Conservation (phyloP, 2,113 vertebrate species). For the Rhinoptilus africanus region DNA sequence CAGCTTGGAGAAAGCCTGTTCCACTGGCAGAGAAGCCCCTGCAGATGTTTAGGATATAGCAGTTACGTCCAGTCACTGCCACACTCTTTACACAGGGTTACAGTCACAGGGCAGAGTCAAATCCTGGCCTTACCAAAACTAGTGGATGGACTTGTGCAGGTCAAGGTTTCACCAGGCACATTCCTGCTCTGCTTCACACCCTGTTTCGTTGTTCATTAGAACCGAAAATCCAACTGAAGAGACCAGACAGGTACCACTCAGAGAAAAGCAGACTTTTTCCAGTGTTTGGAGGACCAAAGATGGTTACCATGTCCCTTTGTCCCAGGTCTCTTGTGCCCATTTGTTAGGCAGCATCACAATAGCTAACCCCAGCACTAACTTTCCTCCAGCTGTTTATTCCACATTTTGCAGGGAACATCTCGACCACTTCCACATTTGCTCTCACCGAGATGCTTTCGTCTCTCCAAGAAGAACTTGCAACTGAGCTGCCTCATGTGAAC, state of each 20-base stretch:
- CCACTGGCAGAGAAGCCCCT: not conserved
- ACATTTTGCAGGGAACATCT: not conserved
- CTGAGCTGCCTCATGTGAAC: not conserved
- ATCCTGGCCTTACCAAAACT: not conserved
- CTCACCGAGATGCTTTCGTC: not conserved
- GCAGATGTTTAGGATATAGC: not conserved
- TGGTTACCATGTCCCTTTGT: not conserved
- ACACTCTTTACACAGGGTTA: not conserved
- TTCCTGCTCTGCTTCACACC: not conserved
- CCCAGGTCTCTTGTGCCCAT: not conserved
- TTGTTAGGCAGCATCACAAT: not conserved
- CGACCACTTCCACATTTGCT: not conserved
- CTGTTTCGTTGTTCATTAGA: not conserved
- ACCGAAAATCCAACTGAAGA: not conserved
- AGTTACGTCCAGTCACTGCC: not conserved
- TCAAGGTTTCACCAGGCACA: not conserved
- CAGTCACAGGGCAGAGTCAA: not conserved
- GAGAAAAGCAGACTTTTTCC: not conserved
- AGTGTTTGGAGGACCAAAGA: not conserved
- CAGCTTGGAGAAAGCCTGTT: not conserved
- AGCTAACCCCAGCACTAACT: not conserved
- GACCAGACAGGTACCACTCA: not conserved
- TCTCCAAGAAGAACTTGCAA: not conserved
- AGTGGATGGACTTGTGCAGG: not conserved
- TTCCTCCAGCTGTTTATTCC: not conserved